Conservation (phyloP, 2,113 vertebrate genomes). For the Cyanoramphus novaezelandiae region DNA sequence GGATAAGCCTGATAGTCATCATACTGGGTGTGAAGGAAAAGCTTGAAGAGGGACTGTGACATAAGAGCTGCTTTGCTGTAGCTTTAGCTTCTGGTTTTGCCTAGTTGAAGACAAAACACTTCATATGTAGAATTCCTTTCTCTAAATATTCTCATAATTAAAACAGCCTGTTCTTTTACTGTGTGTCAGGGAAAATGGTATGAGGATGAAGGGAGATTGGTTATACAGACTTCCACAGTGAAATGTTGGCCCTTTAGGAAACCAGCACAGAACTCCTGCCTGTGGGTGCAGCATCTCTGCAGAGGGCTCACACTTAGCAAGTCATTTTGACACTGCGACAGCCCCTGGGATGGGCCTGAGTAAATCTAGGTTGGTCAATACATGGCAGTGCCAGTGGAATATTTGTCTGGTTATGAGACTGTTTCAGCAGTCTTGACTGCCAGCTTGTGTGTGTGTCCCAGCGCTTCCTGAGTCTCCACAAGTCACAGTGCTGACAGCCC, state of each 20-base stretch:
- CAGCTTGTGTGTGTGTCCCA: fast-evolving
- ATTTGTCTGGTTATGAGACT: neutral
- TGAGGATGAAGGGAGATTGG: fast-evolving
- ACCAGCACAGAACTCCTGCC: neutral
- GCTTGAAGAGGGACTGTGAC: neutral
- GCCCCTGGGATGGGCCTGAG: neutral
- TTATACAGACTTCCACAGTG: neutral
- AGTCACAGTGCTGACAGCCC: neutral
- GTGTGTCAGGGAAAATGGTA: neutral
- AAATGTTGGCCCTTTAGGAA: neutral
- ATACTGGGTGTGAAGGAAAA: neutral
- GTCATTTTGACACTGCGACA: neutral
- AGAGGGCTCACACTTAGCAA: neutral
- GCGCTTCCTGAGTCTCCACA: fast-evolving
- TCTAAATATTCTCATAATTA: neutral
- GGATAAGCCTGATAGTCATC: neutral
- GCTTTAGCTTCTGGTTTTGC: neutral
- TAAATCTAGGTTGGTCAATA: neutral
- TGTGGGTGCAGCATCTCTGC: neutral
- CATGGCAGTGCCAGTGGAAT: neutral
- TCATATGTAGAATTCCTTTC: neutral
- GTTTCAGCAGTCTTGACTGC: neutral
- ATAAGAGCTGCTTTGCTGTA: neutral
- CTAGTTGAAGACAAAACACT: neutral
- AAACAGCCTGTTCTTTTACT: neutral